Percentiles rank a stretch among this genome's conserved stretches.
Evolutionary conservation across 2,888 invertebrate species (phyloP).

Genomic region (Pterostichus niger): DNA sequence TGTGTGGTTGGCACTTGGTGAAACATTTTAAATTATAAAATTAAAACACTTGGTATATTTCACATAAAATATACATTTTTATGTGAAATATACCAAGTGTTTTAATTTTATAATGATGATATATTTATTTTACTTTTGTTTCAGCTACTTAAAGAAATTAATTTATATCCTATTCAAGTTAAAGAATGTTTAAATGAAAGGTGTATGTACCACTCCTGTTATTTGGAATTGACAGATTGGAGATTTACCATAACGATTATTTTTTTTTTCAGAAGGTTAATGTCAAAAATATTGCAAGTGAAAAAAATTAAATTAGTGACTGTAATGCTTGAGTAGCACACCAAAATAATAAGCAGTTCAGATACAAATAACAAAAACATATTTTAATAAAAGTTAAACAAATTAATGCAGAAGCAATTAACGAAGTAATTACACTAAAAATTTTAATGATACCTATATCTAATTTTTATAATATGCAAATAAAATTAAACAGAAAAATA

Average conservation of each 20-base stretch:
- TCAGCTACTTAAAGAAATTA: background rate
- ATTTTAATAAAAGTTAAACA: background rate
- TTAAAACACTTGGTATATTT: too few species aligned
- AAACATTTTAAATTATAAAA: too few species aligned
- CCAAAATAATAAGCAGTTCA: background rate
- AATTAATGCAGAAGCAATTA: too few species aligned
- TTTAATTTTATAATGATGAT: too few species aligned
- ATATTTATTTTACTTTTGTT: too few species aligned
- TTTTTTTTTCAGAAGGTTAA: slow-evolving; percentile 14
- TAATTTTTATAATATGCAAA: too few species aligned
- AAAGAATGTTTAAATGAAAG: background rate
- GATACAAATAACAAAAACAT: background rate
- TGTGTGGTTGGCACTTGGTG: too few species aligned
- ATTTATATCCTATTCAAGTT: slow-evolving; percentile 7
- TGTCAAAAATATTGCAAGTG: slow-evolving; percentile 10
- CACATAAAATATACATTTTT: too few species aligned
- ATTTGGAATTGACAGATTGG: background rate
- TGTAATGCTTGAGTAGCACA: background rate
- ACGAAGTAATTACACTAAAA: too few species aligned
- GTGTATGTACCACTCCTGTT: slow-evolving; percentile 14
- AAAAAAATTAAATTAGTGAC: background rate
- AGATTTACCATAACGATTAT: slow-evolving; percentile 1
- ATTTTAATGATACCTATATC: too few species aligned
- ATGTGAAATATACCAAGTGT: too few species aligned
- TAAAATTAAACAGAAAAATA: too few species aligned